phyloP scores from a whole-genome alignment of 2,797 vertebrate genomes.

The Microtus agrestis region DNA sequence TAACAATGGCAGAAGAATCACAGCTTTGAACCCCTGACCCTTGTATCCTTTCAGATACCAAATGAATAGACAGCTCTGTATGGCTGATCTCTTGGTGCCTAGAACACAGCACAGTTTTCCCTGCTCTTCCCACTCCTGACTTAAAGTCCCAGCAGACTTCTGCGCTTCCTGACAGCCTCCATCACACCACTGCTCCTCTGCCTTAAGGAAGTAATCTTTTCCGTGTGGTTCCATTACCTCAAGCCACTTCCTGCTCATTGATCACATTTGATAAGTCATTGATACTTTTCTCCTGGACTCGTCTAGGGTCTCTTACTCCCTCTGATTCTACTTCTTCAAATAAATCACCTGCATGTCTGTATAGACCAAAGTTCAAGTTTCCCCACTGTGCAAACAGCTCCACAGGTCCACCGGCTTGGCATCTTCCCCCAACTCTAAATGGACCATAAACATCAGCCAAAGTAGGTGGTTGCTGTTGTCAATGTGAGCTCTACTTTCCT shows the following conservation, averaged over 20 bases:
- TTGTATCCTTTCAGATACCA: neutral
- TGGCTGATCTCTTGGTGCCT: neutral
- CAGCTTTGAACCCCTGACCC: neutral
- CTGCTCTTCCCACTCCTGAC: neutral
- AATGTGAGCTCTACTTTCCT: neutral
- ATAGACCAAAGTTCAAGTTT: neutral
- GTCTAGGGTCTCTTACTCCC: neutral
- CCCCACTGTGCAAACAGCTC: neutral
- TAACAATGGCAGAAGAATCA: neutral
- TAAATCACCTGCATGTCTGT: neutral
- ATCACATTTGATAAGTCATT: no score
- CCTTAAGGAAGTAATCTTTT: neutral
- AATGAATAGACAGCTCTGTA: neutral
- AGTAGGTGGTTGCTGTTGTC: neutral
- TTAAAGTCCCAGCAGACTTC: neutral
- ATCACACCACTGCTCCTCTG: neutral
- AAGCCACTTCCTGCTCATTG: no score
- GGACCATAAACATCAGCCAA: neutral
- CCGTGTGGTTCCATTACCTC: neutral
- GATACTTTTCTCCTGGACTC: neutral
- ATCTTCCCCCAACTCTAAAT: neutral
- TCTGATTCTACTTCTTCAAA: neutral
- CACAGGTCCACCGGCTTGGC: neutral
- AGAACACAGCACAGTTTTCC: neutral
- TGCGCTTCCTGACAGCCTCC: neutral